phyloP scores from a whole-genome alignment of 2,113 vertebrate genomes.

The Menura novaehollandiae region DNA sequence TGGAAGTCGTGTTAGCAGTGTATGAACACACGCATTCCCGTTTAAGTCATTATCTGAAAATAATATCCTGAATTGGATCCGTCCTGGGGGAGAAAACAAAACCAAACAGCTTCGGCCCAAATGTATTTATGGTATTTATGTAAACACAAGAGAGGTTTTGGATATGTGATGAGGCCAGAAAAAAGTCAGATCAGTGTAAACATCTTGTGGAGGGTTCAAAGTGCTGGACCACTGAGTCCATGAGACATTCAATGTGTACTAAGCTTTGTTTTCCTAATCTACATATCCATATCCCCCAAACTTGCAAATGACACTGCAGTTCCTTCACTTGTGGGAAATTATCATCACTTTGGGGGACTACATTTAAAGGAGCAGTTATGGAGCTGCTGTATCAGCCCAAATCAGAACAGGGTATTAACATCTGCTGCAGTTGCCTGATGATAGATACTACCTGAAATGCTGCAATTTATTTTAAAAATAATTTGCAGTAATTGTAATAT shows the following conservation, averaged over 20 bases:
- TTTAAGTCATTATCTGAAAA: conserved; percentile 35
- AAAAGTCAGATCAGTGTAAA: neutral
- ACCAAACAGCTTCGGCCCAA: neutral
- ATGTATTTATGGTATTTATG: neutral
- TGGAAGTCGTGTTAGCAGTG: neutral
- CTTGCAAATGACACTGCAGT: neutral
- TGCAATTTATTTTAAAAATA: neutral
- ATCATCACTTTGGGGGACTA: neutral
- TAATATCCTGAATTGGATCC: neutral
- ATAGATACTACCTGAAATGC: neutral
- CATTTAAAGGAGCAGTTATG: neutral
- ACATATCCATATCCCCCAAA: neutral
- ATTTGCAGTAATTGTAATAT: neutral
- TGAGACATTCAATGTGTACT: neutral
- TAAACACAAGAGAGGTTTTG: neutral
- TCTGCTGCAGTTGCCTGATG: neutral
- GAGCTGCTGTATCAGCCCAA: neutral
- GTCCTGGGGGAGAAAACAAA: conserved; percentile 6
- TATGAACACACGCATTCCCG: neutral
- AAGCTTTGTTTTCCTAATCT: neutral
- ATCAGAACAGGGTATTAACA: fast-evolving
- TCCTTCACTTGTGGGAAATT: neutral
- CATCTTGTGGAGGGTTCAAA: neutral
- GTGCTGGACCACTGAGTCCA: neutral
- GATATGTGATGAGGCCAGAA: neutral